phyloP scores from a whole-genome alignment of 2,113 vertebrate genomes.

The Marmota monax region DNA sequence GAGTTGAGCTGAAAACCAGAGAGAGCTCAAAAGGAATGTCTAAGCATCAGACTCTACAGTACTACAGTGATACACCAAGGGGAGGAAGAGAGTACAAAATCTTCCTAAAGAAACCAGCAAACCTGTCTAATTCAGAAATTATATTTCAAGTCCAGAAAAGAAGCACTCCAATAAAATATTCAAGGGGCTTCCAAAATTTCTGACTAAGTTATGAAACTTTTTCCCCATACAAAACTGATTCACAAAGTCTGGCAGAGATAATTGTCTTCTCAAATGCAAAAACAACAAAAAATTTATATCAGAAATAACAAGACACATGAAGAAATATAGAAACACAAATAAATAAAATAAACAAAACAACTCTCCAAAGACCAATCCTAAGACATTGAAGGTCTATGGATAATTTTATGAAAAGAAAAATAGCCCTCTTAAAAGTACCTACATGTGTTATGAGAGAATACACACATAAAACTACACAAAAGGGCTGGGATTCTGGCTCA shows the following conservation, averaged over 20 bases:
- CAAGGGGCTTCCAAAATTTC: background rate
- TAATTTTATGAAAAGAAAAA: background rate
- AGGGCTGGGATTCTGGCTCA: too few species aligned
- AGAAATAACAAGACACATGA: background rate
- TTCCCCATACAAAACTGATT: background rate
- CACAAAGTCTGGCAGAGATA: background rate
- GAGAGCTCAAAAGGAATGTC: accelerated
- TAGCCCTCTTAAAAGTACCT: too few species aligned
- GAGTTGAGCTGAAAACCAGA: background rate
- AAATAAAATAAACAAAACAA: background rate
- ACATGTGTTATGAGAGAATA: background rate
- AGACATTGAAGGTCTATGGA: background rate
- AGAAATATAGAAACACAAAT: background rate
- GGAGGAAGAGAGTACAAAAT: background rate
- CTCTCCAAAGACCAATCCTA: background rate
- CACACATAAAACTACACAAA: background rate
- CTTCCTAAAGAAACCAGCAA: background rate
- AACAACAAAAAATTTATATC: background rate
- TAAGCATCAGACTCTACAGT: background rate
- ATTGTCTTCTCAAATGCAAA: background rate
- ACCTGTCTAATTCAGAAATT: background rate
- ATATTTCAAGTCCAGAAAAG: too few species aligned
- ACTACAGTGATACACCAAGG: background rate
- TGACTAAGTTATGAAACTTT: too few species aligned
- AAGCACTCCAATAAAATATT: background rate